Evolutionary conservation across 2,113 vertebrate species (phyloP).

Genomic region (Clarias batrachus): DNA sequence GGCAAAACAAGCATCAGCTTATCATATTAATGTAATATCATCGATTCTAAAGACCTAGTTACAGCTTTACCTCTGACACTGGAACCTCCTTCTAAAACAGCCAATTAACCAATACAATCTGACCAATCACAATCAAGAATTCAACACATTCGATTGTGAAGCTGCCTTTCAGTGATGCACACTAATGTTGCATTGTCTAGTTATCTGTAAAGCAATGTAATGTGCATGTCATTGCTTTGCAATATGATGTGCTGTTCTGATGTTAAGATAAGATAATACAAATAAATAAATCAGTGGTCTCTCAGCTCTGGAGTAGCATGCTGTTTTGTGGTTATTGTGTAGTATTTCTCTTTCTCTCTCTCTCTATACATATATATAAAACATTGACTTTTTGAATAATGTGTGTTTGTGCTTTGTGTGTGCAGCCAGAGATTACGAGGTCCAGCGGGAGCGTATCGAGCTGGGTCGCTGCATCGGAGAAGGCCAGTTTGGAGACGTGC

Average conservation of each 20-base stretch:
- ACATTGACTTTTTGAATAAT: neutral
- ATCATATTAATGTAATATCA: neutral
- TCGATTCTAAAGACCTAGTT: neutral
- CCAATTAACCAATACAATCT: neutral
- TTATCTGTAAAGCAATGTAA: neutral
- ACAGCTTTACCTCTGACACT: neutral
- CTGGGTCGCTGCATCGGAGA: conserved; percentile 96
- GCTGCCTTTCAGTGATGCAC: neutral
- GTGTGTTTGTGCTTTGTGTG: conserved; percentile 4
- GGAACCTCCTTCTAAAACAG: neutral
- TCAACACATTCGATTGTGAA: neutral
- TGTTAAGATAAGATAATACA: neutral
- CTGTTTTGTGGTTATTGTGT: neutral
- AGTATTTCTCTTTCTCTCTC: neutral
- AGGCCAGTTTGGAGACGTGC: conserved; percentile 97
- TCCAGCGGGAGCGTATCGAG: conserved; percentile 93
- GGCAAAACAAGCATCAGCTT: neutral
- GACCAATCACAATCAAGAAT: neutral
- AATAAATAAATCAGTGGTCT: neutral
- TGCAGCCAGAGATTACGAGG: conserved; percentile 95
- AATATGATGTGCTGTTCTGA: neutral
- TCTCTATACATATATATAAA: neutral
- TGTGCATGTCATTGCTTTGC: conserved; percentile 10
- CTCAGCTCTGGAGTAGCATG: neutral
- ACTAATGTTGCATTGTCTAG: neutral